Evolutionary conservation across 2,888 invertebrate genomes (phyloP).

Genomic region (Argyresthia goedartella): DNA sequence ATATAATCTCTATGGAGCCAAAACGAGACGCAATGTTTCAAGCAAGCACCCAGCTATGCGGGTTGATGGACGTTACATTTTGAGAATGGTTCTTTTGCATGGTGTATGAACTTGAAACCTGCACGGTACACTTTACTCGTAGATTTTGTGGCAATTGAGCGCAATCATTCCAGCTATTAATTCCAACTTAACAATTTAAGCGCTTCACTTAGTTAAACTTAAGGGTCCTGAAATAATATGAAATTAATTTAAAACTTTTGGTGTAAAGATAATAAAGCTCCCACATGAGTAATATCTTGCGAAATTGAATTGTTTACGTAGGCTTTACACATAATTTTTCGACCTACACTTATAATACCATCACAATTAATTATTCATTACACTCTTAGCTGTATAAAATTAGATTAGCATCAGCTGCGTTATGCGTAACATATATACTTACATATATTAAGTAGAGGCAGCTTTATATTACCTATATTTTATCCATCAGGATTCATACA

Average conservation of each 20-base stretch:
- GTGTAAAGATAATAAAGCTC: no score
- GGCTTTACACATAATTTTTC: not conserved
- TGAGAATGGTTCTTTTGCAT: constrained; percentile 3
- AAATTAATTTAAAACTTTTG: no score
- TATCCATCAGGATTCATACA: not conserved
- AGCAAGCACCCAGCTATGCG: not conserved
- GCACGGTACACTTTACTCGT: constrained; percentile 1
- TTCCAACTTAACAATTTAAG: no score
- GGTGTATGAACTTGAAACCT: not conserved
- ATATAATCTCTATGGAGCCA: constrained; percentile 30
- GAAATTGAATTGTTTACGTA: constrained; percentile 32
- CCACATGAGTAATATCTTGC: constrained; percentile 12
- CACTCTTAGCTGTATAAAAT: not conserved
- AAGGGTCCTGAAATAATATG: no score
- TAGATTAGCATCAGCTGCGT: not conserved
- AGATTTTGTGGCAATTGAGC: not conserved
- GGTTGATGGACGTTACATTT: not conserved
- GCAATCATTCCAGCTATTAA: no score
- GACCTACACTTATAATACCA: not conserved
- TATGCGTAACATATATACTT: no score
- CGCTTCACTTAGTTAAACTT: no score
- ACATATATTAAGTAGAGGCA: not conserved
- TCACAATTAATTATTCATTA: no score
- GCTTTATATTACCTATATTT: not conserved
- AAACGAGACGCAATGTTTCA: constrained; percentile 21